Evolutionary conservation across 1,140 invertebrate genomes (phyloP).

Genomic region (Micrasema minimum): DNA sequence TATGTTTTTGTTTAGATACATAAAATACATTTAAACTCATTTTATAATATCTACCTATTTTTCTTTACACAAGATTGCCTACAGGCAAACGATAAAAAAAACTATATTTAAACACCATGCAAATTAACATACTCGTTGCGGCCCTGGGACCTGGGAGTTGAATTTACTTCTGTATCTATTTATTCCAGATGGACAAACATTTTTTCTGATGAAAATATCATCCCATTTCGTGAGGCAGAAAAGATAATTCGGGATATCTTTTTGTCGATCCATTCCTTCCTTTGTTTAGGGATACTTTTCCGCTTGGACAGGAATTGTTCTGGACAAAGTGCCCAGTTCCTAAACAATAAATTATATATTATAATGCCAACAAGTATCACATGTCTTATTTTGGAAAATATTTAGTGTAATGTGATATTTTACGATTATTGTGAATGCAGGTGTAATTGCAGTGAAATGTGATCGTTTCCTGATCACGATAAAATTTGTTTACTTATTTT

Average conservation of each 20-base stretch:
- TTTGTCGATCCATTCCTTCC: not conserved
- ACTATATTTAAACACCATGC: too few species aligned
- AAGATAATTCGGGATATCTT: not conserved
- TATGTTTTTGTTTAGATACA: too few species aligned
- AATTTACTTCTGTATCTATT: not conserved
- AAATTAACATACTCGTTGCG: too few species aligned
- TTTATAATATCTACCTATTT: too few species aligned
- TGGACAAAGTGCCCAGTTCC: constrained; percentile 1
- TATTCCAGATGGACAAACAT: not conserved
- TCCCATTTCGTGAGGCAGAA: not conserved
- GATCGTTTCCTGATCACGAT: constrained; percentile 26
- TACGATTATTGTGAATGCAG: constrained; percentile 4
- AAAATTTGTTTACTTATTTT: constrained; percentile 2
- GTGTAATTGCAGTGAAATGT: constrained; percentile 25
- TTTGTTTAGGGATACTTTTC: constrained; percentile 14
- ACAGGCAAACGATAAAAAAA: too few species aligned
- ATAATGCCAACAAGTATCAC: constrained; percentile 25
- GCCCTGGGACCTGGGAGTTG: too few species aligned
- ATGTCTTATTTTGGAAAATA: constrained; percentile 3
- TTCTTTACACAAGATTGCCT: too few species aligned
- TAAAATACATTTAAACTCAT: too few species aligned
- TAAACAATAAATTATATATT: too few species aligned
- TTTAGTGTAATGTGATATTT: constrained; percentile 29
- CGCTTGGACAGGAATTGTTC: constrained; percentile 21
- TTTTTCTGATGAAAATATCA: too few species aligned